Conservation (phyloP, 2,113 vertebrate species). For the Phalacrocorax aristotelis region DNA sequence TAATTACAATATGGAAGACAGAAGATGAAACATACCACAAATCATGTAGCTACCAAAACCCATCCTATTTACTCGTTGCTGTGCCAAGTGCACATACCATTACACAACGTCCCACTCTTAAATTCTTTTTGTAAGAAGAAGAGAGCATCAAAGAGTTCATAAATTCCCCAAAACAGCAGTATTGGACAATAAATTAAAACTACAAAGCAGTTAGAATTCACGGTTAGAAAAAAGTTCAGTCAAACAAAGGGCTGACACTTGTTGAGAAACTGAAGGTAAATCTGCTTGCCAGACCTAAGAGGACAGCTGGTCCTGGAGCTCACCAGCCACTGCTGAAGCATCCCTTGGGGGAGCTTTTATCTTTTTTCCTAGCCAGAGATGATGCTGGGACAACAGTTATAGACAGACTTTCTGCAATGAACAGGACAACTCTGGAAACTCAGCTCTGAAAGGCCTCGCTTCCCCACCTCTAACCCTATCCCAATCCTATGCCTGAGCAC, state of each 20-base stretch:
- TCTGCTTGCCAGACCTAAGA: slow-evolving; percentile 8
- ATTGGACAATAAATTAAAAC: slow-evolving; percentile 9
- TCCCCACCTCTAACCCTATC: neutral
- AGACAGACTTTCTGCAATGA: neutral
- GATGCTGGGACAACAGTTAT: neutral
- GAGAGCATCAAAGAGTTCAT: slow-evolving; percentile 23
- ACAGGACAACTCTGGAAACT: neutral
- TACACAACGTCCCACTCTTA: neutral
- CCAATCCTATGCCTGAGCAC: neutral
- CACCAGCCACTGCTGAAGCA: neutral
- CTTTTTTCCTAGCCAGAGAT: neutral
- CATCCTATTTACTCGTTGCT: neutral
- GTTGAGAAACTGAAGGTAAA: slow-evolving; percentile 13
- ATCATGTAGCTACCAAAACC: neutral
- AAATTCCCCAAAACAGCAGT: neutral
- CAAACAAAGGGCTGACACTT: neutral
- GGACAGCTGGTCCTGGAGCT: neutral
- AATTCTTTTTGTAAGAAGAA: neutral
- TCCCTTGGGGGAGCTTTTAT: neutral
- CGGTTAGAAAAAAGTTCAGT: neutral
- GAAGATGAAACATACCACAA: neutral
- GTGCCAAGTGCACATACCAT: neutral
- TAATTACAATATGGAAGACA: neutral
- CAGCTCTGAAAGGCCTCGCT: neutral
- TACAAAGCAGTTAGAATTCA: slow-evolving; percentile 32